phyloP scores from a whole-genome alignment of 1,140 invertebrate genomes.

The Drosophila mayri region DNA sequence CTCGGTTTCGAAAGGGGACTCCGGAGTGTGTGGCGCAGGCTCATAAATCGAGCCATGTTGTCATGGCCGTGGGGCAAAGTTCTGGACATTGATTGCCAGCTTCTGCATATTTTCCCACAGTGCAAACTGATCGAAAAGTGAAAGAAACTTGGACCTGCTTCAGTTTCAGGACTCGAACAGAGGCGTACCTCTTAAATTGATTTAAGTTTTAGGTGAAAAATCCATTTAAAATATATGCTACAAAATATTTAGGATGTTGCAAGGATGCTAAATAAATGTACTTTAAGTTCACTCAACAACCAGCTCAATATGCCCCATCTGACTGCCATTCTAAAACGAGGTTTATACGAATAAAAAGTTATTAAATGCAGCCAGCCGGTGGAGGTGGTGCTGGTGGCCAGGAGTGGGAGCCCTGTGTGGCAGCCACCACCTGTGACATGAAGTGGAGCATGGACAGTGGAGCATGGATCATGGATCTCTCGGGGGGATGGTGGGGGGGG shows the following conservation, averaged over 20 bases:
- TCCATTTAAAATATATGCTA: background rate
- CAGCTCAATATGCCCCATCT: conserved; percentile 5
- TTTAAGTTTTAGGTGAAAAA: background rate
- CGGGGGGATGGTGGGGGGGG: conserved; percentile 7
- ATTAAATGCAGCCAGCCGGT: conserved; percentile 61
- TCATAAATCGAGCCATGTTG: conserved; percentile 77
- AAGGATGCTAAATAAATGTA: background rate
- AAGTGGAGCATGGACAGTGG: conserved; percentile 51
- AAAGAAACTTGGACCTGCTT: conserved; percentile 48
- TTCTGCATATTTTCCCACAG: conserved; percentile 83
- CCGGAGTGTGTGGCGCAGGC: conserved; percentile 51
- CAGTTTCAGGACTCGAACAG: background rate
- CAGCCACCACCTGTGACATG: conserved; percentile 69
- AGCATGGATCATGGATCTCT: conserved; percentile 19
- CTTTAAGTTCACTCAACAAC: background rate
- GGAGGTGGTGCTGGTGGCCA: conserved; percentile 13
- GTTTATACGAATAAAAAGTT: conserved; percentile 65
- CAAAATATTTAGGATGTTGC: background rate
- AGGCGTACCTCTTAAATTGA: conserved; percentile 28
- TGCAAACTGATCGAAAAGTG: conserved; percentile 71
- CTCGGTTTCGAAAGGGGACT: conserved; percentile 26
- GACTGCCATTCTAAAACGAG: conserved; percentile 16
- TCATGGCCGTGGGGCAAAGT: conserved; percentile 71
- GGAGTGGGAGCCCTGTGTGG: conserved; percentile 48
- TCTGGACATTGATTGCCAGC: conserved; percentile 82